Base-by-base conservation (phyloP, 2,797 vertebrate species). In the Halcyon badia region DNA sequence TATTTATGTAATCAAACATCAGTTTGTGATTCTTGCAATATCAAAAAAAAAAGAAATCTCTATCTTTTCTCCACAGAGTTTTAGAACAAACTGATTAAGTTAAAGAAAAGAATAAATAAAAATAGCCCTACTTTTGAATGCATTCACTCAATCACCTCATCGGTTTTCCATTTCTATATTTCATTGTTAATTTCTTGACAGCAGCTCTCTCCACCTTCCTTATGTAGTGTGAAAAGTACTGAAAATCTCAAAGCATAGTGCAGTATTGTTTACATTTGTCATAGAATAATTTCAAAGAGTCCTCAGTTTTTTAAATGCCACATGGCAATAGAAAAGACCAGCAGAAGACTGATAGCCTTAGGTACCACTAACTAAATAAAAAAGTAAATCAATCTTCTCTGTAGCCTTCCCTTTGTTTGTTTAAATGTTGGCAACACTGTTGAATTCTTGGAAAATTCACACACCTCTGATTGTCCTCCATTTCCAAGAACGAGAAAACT, bases 331-430 rank as follows among this genome's bases (percentile, higher is more conserved):
- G 5, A 31, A 80, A 88, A 83, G 11, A 75, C 17, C 49, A 82
- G 10, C 6, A 78, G 41, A 89, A 44, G 6, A n/a, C 24, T 80
- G n/a, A 65, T 66, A 82, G 46, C 30, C 26, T 58, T 41, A 84
- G 51, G 33, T 95, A 54, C 3, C 19, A 24, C 7, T 56, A 18
- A 17, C 12, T 52, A 52, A 10, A 52, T 85, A 52, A 22, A 72
- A 73, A 92, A 62, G 22, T 52, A 84, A 87, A 75, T 58, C 10
- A n/a, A 14, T 78, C 25, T 93, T 52, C 25, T 78, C 25, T 68
- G 5, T 48, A 68, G 49, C 8, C 6, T 2, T 84, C 35, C 6
- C 10, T 92, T 77, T 57, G 6, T 92, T 77, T 57, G 5, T 61
- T 82, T 73, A 83, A 58, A 22, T 33, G 25, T 49, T 86, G 52